These are phyloP conservation scores for Bovichtus diacanthus DNA, from an alignment of 2,797 vertebrate species.

Conservation along the genomic window DNA sequence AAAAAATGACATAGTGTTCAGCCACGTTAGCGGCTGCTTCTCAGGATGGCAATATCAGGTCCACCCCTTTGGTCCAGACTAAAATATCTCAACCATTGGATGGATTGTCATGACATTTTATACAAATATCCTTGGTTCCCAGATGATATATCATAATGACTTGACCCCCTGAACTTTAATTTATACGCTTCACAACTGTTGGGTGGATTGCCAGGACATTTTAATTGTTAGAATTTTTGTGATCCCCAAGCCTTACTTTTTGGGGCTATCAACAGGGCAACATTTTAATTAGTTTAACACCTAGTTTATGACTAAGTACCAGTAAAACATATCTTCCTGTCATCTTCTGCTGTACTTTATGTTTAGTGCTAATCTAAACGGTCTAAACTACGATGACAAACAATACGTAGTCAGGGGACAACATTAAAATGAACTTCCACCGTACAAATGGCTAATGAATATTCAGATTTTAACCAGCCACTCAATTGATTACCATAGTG, in stretches of 20 bases:
- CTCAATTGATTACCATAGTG: too few relatives aligned
- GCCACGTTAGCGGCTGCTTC: not conserved
- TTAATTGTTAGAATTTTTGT: not conserved
- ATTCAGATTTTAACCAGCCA: too few relatives aligned
- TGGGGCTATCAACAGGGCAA: not conserved
- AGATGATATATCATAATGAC: not conserved
- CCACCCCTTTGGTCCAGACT: not conserved
- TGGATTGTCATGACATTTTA: not conserved
- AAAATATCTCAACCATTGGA: not conserved
- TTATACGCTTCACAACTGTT: not conserved
- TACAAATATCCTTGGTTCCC: not conserved
- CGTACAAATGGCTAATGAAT: too few relatives aligned
- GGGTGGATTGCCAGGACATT: not conserved
- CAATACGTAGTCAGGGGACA: too few relatives aligned
- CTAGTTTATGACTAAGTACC: not conserved
- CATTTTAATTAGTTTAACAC: not conserved
- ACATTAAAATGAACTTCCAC: too few relatives aligned
- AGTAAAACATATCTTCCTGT: not conserved
- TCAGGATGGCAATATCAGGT: not conserved
- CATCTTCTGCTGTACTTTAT: not conserved
- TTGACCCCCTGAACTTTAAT: not conserved
- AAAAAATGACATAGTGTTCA: not conserved
- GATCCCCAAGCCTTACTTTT: not conserved
- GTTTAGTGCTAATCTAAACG: not conserved
- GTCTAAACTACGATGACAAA: too few relatives aligned